A percentile compares a stretch with the other conserved stretches of the same genome.
These are phyloP conservation scores for Neocrepidodera transversa DNA, from an alignment of 2,888 invertebrate species.

Conservation along the genomic window DNA sequence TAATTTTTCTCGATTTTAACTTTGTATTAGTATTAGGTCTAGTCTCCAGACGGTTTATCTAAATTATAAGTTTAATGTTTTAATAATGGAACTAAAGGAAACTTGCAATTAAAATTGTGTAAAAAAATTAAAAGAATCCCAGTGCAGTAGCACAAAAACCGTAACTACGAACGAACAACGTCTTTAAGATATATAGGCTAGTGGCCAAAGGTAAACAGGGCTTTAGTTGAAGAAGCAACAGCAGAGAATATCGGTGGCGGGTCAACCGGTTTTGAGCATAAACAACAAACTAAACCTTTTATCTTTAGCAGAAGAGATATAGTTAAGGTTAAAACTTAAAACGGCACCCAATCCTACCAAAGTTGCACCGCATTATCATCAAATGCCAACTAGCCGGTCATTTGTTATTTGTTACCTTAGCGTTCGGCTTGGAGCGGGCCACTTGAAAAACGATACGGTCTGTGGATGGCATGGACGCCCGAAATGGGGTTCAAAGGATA, in stretches of 20 bases:
- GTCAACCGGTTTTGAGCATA: conserved; percentile 41
- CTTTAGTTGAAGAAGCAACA: not conserved
- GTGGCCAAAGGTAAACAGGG: not conserved
- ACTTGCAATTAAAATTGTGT: no score
- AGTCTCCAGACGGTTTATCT: no score
- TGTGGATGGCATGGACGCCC: conserved; percentile 28
- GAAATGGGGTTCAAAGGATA: not conserved
- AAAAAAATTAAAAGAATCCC: no score
- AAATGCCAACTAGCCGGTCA: conserved; percentile 52
- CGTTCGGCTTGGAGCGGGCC: conserved; percentile 43
- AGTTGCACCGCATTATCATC: conserved; percentile 54
- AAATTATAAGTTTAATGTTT: no score
- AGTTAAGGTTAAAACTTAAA: conserved; percentile 50
- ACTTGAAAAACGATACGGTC: conserved; percentile 48
- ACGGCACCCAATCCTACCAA: conserved; percentile 54
- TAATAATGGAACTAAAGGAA: no score
- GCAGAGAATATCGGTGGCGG: conserved; percentile 6
- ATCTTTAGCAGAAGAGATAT: conserved; percentile 55
- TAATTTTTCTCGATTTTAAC: no score
- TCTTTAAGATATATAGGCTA: no score
- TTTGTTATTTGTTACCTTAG: conserved; percentile 52
- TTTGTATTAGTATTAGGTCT: no score
- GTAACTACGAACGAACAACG: no score
- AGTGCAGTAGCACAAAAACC: no score
- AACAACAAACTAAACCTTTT: conserved; percentile 41